Percentiles rank a stretch among this genome's conserved stretches.
phyloP scores from a whole-genome alignment of 2,797 vertebrate species.

The Pantherophis alleghaniensis region DNA sequence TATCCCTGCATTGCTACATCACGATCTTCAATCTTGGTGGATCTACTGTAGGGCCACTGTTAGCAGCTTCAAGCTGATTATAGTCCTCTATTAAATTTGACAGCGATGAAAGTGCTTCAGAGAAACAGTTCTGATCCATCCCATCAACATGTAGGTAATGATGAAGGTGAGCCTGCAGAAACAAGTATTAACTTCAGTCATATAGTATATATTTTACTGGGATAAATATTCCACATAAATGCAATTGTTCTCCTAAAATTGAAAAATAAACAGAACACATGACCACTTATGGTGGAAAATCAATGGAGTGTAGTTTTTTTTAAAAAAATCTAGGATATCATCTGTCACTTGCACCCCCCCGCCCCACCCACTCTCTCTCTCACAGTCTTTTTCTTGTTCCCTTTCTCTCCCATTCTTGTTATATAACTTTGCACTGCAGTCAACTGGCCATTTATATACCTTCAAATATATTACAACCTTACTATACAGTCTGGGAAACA shows the following conservation, averaged over 20 bases:
- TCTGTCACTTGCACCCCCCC: background rate
- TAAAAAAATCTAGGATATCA: background rate
- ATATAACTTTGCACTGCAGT: background rate
- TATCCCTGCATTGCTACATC: conserved; percentile 48
- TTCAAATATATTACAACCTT: background rate
- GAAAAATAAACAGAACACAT: background rate
- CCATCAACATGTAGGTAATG: conserved; percentile 91
- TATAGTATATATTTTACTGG: background rate
- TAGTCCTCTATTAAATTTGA: conserved; percentile 89
- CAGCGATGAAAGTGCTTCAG: conserved; percentile 83
- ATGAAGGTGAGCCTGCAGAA: conserved; percentile 89
- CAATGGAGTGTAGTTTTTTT: background rate
- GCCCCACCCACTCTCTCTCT: background rate
- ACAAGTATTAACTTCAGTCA: background rate
- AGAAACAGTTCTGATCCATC: conserved; percentile 87
- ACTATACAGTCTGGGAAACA: background rate
- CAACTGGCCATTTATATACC: background rate
- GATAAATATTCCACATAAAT: background rate
- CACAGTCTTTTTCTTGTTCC: background rate
- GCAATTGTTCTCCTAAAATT: background rate
- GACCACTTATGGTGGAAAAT: background rate
- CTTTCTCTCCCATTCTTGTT: background rate
- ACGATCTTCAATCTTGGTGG: conserved; percentile 81
- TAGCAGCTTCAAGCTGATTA: conserved; percentile 78
- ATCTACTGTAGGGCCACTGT: conserved; percentile 65